Percentiles rank a stretch among this genome's conserved stretches.
phyloP scores from a whole-genome alignment of 2,888 invertebrate genomes.

The Metellina segmentata region DNA sequence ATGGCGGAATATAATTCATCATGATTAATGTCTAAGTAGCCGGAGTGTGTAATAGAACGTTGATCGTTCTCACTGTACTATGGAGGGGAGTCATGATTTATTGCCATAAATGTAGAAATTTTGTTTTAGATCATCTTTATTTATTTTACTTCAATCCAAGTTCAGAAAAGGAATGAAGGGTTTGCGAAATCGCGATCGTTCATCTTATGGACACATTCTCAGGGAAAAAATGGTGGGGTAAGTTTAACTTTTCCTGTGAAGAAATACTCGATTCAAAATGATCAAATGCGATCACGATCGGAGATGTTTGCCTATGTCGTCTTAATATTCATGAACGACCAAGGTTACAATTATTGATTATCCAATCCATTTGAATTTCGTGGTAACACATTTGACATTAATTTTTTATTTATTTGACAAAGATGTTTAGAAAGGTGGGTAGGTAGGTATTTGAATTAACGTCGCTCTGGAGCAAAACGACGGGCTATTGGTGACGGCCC shows the following conservation, averaged over 20 bases:
- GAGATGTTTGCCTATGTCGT: neutral
- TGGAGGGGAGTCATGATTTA: conserved; percentile 24
- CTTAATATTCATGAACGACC: neutral
- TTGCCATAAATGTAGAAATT: conserved; percentile 38
- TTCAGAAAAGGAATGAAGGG: neutral
- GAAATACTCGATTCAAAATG: neutral
- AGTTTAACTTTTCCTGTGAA: neutral
- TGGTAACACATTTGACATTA: no score
- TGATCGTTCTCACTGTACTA: neutral
- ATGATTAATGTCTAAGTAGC: conserved; percentile 47
- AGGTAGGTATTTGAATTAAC: no score
- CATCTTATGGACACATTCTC: conserved; percentile 9
- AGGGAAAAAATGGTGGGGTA: neutral
- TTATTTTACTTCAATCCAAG: conserved; percentile 4
- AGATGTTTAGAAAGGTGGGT: no score
- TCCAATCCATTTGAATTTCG: no score
- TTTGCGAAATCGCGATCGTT: conserved; percentile 22
- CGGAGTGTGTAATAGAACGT: conserved; percentile 35
- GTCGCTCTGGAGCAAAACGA: no score
- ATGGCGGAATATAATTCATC: conserved; percentile 50
- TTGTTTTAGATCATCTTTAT: conserved; percentile 33
- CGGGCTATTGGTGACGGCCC: no score
- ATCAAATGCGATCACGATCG: neutral
- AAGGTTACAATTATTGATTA: no score
- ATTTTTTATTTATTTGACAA: no score